Conservation (phyloP, 2,797 vertebrate species). For the Rhynchotus rufescens region DNA sequence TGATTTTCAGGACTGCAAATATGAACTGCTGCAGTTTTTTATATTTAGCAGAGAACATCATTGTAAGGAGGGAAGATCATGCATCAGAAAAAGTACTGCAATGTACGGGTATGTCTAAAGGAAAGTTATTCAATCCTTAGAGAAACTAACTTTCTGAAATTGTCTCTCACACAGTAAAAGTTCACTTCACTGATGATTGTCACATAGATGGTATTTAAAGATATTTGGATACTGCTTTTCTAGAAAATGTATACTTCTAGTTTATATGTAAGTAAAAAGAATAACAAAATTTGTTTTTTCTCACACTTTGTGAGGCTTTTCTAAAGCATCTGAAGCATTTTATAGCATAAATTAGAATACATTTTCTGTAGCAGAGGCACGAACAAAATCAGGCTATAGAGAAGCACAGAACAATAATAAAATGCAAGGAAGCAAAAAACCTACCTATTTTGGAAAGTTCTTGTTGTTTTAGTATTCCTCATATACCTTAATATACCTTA, state of each 20-base stretch:
- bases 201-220: background rate
- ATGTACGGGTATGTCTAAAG: background rate
- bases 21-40: background rate
- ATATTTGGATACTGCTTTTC: background rate
- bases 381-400: constrained; percentile 14
- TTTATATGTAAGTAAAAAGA: background rate
- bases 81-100: background rate
- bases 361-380: background rate
- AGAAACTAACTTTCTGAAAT: background rate
- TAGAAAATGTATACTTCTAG: background rate
- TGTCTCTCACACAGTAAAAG: background rate
- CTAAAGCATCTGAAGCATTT: background rate
- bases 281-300: background rate
- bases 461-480: background rate
- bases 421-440: constrained; percentile 16
- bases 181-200: background rate
- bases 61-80: background rate
- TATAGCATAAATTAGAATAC: background rate
- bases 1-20: background rate
- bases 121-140: background rate
- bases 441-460: background rate
- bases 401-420: constrained; percentile 36
- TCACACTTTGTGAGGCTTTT: background rate
- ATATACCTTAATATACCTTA: background rate
- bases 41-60: background rate